Conservation (phyloP, 2,888 invertebrate species). For the Helleia helle region DNA sequence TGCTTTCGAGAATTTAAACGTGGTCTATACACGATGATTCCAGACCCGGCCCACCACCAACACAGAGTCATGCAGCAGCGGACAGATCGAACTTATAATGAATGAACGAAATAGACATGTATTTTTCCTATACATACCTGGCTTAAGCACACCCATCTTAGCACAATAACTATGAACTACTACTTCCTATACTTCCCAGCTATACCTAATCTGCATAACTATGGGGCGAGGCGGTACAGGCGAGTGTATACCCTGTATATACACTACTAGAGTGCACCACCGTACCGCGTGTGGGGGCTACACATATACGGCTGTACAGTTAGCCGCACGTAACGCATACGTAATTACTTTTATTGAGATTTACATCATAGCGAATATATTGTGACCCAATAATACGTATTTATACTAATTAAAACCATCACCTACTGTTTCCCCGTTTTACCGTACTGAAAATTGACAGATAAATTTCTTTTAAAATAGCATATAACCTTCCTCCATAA, state of each 20-base stretch:
- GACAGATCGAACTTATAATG: too few relatives aligned
- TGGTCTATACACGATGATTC: too few relatives aligned
- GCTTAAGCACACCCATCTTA: conserved; percentile 20
- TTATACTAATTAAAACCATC: too few relatives aligned
- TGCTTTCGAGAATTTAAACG: too few relatives aligned
- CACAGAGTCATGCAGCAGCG: too few relatives aligned
- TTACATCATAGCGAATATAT: conserved; percentile 31
- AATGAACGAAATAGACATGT: too few relatives aligned
- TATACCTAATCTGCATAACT: conserved; percentile 15
- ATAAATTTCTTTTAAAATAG: too few relatives aligned
- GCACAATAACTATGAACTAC: conserved; percentile 27
- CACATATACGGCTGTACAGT: conserved; percentile 54
- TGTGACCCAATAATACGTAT: neutral
- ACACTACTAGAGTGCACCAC: neutral
- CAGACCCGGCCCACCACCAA: too few relatives aligned
- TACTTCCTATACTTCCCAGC: conserved; percentile 32
- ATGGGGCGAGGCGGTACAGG: neutral
- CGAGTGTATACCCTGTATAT: neutral
- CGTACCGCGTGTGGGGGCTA: neutral
- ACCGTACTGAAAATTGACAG: too few relatives aligned
- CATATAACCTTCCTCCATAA: too few relatives aligned
- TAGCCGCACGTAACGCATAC: conserved; percentile 48
- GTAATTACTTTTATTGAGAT: conserved; percentile 44
- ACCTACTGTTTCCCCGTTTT: too few relatives aligned
- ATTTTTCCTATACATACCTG: too few relatives aligned